Evolutionary conservation across 2,888 invertebrate species (phyloP).

Genomic region (Fabriciana adippe): DNA sequence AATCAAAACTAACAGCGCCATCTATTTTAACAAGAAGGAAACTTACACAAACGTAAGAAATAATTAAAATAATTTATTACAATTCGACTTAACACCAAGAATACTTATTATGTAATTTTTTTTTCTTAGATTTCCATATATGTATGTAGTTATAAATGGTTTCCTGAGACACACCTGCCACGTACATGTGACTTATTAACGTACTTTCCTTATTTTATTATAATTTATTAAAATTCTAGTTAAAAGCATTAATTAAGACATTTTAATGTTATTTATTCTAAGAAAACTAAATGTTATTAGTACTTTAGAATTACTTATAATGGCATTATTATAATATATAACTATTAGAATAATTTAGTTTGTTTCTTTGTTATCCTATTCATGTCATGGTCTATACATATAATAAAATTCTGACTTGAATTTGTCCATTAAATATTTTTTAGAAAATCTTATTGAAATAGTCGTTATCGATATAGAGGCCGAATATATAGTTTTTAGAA

Average conservation of each 20-base stretch:
- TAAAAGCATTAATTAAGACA: not conserved
- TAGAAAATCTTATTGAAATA: too few relatives aligned
- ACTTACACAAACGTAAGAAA: not conserved
- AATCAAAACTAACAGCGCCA: conserved; percentile 15
- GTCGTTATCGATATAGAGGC: too few relatives aligned
- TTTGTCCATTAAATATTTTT: too few relatives aligned
- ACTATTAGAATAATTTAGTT: not conserved
- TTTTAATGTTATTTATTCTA: not conserved
- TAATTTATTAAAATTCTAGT: conserved; percentile 4
- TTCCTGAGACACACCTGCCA: conserved; percentile 38
- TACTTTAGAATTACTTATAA: too few relatives aligned
- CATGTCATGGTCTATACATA: too few relatives aligned
- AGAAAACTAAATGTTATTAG: too few relatives aligned
- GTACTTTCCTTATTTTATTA: conserved; percentile 6
- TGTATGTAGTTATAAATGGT: conserved; percentile 33
- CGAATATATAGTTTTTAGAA: too few relatives aligned
- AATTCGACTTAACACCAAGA: conserved; percentile 12
- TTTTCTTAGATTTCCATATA: conserved; percentile 32
- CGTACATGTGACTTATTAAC: not conserved
- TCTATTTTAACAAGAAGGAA: conserved; percentile 12
- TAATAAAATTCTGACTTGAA: too few relatives aligned
- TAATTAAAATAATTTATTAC: conserved; percentile 18
- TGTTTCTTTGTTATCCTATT: not conserved
- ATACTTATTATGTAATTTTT: conserved; percentile 13
- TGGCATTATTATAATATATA: too few relatives aligned